Evolutionary conservation across 1,140 invertebrate genomes (phyloP).

Genomic region (Trichonephila inaurata): DNA sequence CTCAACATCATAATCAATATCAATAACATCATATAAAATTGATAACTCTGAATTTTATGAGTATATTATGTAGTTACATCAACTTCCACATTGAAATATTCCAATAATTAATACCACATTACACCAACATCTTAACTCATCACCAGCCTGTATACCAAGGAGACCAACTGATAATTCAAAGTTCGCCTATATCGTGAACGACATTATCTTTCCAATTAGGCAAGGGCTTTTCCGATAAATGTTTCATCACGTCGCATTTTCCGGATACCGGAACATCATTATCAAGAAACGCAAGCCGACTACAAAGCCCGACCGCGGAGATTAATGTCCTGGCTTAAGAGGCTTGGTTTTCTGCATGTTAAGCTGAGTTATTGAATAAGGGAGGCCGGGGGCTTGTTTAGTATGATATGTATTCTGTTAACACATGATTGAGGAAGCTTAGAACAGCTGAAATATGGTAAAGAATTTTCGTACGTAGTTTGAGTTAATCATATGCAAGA

Average conservation of each 20-base stretch:
- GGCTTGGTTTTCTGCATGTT: background rate
- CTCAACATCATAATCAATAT: too few species aligned
- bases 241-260: slow-evolving; percentile 40
- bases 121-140: too few species aligned
- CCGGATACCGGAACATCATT: slow-evolving; percentile 41
- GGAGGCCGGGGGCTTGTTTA: background rate
- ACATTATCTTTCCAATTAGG: slow-evolving; percentile 18
- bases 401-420: background rate
- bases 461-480: background rate
- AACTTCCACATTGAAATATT: too few species aligned
- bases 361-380: background rate
- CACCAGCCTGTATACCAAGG: too few species aligned
- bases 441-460: background rate
- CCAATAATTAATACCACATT: too few species aligned
- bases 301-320: background rate
- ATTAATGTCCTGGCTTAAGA: slow-evolving; percentile 8
- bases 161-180: background rate
- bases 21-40: too few species aligned
- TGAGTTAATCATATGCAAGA: too few species aligned
- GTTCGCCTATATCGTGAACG: background rate
- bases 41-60: too few species aligned
- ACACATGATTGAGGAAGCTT: background rate
- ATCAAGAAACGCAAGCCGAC: slow-evolving; percentile 35
- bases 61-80: too few species aligned
- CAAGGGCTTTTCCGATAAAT: slow-evolving; percentile 15